These are phyloP conservation scores for Eugnorisma glareosa DNA, from an alignment of 2,888 invertebrate species.

Conservation along the genomic window DNA sequence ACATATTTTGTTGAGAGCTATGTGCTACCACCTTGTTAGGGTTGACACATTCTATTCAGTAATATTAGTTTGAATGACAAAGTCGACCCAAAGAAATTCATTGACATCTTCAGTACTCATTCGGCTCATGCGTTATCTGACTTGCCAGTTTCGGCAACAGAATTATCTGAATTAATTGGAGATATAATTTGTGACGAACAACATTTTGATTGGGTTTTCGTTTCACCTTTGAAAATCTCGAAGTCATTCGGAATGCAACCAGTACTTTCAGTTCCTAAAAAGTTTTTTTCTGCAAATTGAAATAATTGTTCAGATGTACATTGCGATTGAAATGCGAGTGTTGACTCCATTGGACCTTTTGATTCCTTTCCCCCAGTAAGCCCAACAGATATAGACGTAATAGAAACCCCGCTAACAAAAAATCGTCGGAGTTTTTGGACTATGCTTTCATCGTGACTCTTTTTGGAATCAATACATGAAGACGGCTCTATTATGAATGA, in stretches of 20 bases:
- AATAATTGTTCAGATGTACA: constrained; percentile 15
- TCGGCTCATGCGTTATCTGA: not conserved
- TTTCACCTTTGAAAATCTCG: not conserved
- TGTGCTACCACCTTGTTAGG: not conserved
- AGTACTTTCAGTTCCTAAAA: too few relatives aligned
- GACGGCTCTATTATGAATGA: not conserved
- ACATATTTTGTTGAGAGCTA: not conserved
- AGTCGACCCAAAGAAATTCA: not conserved
- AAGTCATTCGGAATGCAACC: constrained; percentile 4
- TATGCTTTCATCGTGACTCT: not conserved
- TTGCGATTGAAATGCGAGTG: not conserved
- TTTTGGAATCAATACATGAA: not conserved
- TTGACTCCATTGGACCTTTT: not conserved
- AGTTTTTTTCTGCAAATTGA: too few relatives aligned
- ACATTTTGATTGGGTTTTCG: not conserved
- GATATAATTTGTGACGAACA: not conserved
- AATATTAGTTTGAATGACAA: not conserved
- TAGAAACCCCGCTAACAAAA: not conserved
- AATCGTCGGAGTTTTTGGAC: not conserved
- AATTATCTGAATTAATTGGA: not conserved
- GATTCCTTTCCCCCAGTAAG: not conserved
- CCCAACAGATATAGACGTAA: not conserved
- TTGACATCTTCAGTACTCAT: not conserved
- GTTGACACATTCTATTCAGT: not conserved
- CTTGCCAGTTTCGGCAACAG: not conserved